These are phyloP conservation scores for Sinocyclocheilus maitianheensis DNA, from an alignment of 2,113 vertebrate species.

Conservation along the genomic window DNA sequence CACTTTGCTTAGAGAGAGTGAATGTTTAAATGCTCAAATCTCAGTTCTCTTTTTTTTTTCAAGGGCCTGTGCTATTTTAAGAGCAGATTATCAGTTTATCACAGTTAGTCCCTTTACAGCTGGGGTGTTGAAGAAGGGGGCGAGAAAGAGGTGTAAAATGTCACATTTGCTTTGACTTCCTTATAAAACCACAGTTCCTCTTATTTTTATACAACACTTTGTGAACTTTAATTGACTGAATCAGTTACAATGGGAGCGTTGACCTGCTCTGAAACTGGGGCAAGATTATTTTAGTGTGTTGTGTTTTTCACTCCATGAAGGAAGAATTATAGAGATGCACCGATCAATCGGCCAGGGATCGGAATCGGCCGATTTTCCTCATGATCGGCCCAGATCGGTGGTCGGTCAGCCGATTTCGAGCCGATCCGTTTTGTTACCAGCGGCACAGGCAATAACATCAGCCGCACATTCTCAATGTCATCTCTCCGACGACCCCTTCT, in stretches of 20 bases:
- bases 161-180: conserved; percentile 25
- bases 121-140: neutral
- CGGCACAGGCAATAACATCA: too few species aligned
- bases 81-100: conserved; percentile 53
- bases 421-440: too few species aligned
- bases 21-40: neutral
- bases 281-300: neutral
- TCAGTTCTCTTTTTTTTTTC: conserved; percentile 38
- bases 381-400: too few species aligned
- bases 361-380: too few species aligned
- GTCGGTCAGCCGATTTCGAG: too few species aligned
- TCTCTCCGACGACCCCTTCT: too few species aligned
- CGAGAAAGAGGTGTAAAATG: neutral
- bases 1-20: conserved; percentile 23
- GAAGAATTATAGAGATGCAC: neutral
- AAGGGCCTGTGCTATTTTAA: conserved; percentile 3
- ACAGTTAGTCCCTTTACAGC: conserved; percentile 42
- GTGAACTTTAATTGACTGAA: neutral
- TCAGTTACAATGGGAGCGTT: neutral
- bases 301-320: neutral
- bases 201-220: neutral
- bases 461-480: too few species aligned
- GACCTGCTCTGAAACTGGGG: conserved; percentile 19
- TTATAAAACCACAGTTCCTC: neutral
- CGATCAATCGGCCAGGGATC: too few species aligned